These are phyloP conservation scores for Rhagophthalmus giganteus DNA, from an alignment of 2,888 invertebrate species.

Conservation along the genomic window DNA sequence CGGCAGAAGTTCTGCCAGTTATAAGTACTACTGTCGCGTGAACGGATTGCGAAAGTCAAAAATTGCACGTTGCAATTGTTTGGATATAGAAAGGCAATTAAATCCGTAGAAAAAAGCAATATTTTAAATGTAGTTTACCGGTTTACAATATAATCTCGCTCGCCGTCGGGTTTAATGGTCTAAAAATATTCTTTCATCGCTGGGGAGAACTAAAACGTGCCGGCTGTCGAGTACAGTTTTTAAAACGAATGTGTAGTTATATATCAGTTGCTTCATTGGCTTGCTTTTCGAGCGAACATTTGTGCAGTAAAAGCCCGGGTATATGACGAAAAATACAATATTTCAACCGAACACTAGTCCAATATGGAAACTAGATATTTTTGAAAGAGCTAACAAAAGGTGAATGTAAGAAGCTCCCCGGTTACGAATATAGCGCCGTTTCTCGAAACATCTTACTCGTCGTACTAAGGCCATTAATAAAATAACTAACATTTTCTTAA, in stretches of 20 bases:
- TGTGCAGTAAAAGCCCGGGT: conserved; percentile 7
- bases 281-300: conserved; percentile 15
- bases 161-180: conserved; percentile 25
- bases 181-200: conserved; percentile 27
- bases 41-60: no score
- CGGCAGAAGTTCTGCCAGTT: no score
- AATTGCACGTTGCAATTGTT: no score
- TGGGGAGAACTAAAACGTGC: conserved; percentile 20
- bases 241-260: conserved; percentile 26
- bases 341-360: conserved; percentile 13
- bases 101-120: no score
- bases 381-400: conserved; percentile 3
- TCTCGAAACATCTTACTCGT: conserved; percentile 1
- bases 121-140: conserved; percentile 18
- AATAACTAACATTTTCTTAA: conserved; percentile 12
- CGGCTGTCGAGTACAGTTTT: conserved; percentile 24
- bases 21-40: no score
- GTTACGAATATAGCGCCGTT: conserved; percentile 7
- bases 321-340: conserved; percentile 24
- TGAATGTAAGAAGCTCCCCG: not conserved
- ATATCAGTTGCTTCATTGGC: conserved; percentile 25
- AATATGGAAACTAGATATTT: conserved; percentile 16
- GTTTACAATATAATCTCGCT: conserved; percentile 20
- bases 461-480: conserved; percentile 10
- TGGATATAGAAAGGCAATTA: no score